These are phyloP conservation scores for Mus pahari DNA, from an alignment of 2,113 vertebrate genomes.

Conservation along the genomic window DNA sequence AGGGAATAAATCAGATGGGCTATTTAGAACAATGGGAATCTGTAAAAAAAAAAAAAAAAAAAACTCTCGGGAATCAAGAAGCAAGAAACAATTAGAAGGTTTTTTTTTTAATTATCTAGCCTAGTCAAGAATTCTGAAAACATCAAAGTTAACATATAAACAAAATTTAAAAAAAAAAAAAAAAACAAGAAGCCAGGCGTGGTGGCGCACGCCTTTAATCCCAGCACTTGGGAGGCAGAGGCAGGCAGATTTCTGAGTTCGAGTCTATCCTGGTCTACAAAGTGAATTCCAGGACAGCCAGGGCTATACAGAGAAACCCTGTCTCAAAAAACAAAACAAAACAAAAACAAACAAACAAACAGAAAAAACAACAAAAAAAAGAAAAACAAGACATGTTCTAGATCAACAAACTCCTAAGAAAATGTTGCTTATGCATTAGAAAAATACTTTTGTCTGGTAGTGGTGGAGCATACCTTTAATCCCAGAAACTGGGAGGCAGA, in stretches of 20 bases:
- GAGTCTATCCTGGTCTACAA: too few relatives aligned
- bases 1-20: accelerated
- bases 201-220: too few relatives aligned
- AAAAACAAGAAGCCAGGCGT: neutral
- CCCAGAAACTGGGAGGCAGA: too few relatives aligned
- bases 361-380: too few relatives aligned
- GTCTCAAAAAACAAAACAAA: too few relatives aligned
- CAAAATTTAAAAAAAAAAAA: too few relatives aligned
- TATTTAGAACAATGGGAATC: neutral
- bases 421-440: neutral
- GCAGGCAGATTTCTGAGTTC: too few relatives aligned
- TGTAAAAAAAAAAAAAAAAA: neutral
- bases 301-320: too few relatives aligned
- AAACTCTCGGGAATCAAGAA: neutral
- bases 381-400: slow-evolving; percentile 5
- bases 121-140: neutral
- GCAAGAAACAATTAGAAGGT: neutral
- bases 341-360: too few relatives aligned
- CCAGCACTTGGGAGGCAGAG: too few relatives aligned
- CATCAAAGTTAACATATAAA: slow-evolving; percentile 1
- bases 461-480: too few relatives aligned
- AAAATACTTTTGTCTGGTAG: neutral
- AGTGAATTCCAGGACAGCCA: too few relatives aligned
- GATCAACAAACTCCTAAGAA: neutral
- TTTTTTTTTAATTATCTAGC: neutral